Base-by-base conservation (phyloP, 2,888 invertebrate species). In the Ganaspis brasiliensis region DNA sequence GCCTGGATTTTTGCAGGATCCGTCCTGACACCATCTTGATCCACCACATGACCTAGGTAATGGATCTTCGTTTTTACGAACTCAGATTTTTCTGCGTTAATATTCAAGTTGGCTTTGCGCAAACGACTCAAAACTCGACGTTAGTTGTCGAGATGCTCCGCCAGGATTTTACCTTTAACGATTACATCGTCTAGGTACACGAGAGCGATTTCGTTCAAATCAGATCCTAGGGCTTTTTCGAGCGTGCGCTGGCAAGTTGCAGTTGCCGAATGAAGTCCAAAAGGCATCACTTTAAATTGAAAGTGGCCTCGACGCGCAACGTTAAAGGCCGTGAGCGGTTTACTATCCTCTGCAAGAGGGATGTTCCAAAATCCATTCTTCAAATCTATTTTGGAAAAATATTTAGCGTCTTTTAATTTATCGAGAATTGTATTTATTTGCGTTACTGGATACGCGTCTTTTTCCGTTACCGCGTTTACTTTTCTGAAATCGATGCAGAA, bases 281-380 rank as follows among this genome's bases (percentile, higher is more conserved):
- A 87, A 0, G 89, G 87, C 83, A 89, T 81, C 0, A 84, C 79
- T 1, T 49, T 77, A 57, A 89, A 90, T 6, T 89, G 84, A 55
- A 76, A 87, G 24, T 85, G 74, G 0, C 88, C 87, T 10, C 83
- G 52, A 5, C 78, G 79, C 0, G 87, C 87, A 2, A 88, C 83
- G 0, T 84, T 84, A 71, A 88, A 89, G 2, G 89, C 88, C 2
- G 88, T 89, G 12, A 83, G 79, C 9, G 80, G 78, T 21, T 79
- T 52, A n/a, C 83, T 84, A 0, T 72, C 72, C 37, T 78, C 77
- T 1, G 19, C 74, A 56, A 85, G 55, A 5, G 84, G 85, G 31
- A 89, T 79, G 72, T 89, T 87, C 79, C 78, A 79, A 24, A 79
- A 80, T 0, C 75, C 79, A 4, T 52, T 71, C 6, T 31, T 31